These are phyloP conservation scores for Eristalis pertinax DNA, from an alignment of 2,888 invertebrate genomes.

Conservation along the genomic window DNA sequence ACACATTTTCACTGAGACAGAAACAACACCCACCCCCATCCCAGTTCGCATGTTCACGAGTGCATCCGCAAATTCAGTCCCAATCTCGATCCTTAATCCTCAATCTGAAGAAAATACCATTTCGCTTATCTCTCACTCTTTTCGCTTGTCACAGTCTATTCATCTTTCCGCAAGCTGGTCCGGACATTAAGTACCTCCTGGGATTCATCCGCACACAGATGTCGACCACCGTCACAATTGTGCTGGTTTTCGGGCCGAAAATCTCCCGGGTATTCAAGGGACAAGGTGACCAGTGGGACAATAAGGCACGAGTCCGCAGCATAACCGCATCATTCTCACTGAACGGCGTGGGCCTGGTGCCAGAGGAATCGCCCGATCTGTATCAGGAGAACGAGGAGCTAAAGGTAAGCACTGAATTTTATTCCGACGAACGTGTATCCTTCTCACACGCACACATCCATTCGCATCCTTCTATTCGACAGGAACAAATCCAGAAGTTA, in stretches of 20 bases:
- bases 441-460: neutral
- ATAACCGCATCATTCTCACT: slow-evolving; percentile 92
- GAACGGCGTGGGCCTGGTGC: slow-evolving; percentile 92
- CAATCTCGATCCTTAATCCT: neutral
- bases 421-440: neutral
- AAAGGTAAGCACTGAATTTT: slow-evolving; percentile 84
- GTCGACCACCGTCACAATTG: slow-evolving; percentile 89
- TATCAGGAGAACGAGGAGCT: slow-evolving; percentile 95
- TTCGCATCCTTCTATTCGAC: slow-evolving; percentile 4
- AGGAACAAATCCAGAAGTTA: slow-evolving; percentile 95
- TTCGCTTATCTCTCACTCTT: neutral
- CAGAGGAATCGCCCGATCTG: slow-evolving; percentile 92
- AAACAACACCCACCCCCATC: neutral
- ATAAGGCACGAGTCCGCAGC: slow-evolving; percentile 90
- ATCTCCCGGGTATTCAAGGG: slow-evolving; percentile 91
- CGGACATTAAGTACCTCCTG: slow-evolving; percentile 95
- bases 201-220: slow-evolving; percentile 95
- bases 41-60: neutral
- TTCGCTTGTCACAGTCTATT: slow-evolving; percentile 84
- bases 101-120: neutral
- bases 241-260: slow-evolving; percentile 82
- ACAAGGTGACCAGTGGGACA: slow-evolving; percentile 95
- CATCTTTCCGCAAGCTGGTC: slow-evolving; percentile 92
- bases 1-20: neutral
- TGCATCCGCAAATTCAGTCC: neutral